phyloP scores from a whole-genome alignment of 1,140 invertebrate genomes.

The Homarus americanus region DNA sequence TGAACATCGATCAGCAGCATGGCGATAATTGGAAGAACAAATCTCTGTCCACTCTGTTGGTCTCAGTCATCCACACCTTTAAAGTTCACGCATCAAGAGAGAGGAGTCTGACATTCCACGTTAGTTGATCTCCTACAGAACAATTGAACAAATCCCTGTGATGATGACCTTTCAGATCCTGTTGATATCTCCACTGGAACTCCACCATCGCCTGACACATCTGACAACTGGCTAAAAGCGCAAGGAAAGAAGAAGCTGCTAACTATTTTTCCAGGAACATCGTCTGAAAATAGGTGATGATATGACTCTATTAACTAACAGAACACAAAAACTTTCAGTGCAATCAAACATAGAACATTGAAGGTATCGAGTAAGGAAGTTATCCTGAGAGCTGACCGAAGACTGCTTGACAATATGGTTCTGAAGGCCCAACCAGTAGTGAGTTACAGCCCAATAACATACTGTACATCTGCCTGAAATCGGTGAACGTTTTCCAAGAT shows the following conservation, averaged over 20 bases:
- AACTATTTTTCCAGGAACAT: not conserved
- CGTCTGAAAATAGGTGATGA: not conserved
- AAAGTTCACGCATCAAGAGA: constrained; percentile 16
- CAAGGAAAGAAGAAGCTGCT: not conserved
- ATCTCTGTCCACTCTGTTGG: not conserved
- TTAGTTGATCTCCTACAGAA: constrained; percentile 27
- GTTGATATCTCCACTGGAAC: constrained; percentile 6
- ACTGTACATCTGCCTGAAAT: too few relatives aligned
- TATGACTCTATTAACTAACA: constrained; percentile 18
- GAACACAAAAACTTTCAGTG: constrained; percentile 23
- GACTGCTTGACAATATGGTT: constrained; percentile 4
- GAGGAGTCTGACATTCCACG: constrained; percentile 10
- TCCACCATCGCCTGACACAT: not conserved
- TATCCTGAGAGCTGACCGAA: constrained; percentile 26
- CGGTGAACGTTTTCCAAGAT: too few relatives aligned
- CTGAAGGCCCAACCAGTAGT: too few relatives aligned
- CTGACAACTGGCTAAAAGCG: constrained; percentile 6
- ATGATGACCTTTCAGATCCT: not conserved
- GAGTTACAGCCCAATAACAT: too few relatives aligned
- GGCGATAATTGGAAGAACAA: not conserved
- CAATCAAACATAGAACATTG: not conserved
- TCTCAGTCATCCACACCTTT: constrained; percentile 1
- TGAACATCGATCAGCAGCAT: not conserved
- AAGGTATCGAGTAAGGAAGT: not conserved
- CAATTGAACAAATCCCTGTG: constrained; percentile 34